These are phyloP conservation scores for Penaeus monodon DNA, from an alignment of 2,888 invertebrate species.

Conservation along the genomic window DNA sequence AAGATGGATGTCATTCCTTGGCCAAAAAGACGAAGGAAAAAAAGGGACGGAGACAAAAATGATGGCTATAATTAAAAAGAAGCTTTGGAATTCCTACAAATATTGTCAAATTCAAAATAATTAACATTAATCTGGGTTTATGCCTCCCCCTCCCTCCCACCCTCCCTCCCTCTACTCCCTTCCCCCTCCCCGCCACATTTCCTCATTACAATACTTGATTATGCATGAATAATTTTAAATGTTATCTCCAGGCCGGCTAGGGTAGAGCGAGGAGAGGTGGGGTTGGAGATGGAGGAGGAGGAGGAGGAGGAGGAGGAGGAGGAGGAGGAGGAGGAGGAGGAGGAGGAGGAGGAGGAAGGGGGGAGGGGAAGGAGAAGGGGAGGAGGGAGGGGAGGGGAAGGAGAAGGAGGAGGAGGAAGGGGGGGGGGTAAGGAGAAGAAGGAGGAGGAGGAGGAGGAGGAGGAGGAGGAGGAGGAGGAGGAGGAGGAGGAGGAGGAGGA, in stretches of 20 bases:
- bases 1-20: too few species aligned
- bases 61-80: too few species aligned
- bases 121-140: constrained; percentile 7
- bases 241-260: constrained; percentile 51
- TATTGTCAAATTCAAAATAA: constrained; percentile 1
- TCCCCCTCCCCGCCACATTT: constrained; percentile 29
- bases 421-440: neutral
- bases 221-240: constrained; percentile 58
- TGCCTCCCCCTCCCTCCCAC: neutral
- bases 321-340: neutral
- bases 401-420: too few species aligned
- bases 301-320: neutral
- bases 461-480: neutral
- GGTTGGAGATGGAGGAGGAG: neutral
- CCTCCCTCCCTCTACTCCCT: too few species aligned
- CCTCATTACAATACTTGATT: constrained; percentile 59
- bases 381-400: too few species aligned
- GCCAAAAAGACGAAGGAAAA: too few species aligned
- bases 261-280: constrained; percentile 7
- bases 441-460: neutral
- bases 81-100: too few species aligned
- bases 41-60: too few species aligned
- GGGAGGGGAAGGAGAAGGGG: too few species aligned
- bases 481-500: neutral
- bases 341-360: too few species aligned